Percentiles rank a stretch among this genome's conserved stretches.
Conservation (phyloP, 2,113 vertebrate species). For the Puffinus mauretanicus region DNA sequence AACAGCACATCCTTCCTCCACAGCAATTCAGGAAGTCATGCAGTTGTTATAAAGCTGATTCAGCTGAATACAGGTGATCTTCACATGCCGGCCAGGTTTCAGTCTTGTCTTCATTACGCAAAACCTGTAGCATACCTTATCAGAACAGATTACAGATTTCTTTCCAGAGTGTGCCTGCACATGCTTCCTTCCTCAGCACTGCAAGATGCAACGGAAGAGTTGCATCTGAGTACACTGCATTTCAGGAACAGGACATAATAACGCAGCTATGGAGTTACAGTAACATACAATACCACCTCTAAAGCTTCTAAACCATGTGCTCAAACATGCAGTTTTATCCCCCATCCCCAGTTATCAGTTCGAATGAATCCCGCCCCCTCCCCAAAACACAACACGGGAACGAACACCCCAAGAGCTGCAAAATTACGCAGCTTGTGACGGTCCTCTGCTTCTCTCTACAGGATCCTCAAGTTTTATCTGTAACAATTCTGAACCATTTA, state of each 20-base stretch:
- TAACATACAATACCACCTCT: accelerated
- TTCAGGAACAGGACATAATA: neutral
- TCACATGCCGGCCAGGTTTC: neutral
- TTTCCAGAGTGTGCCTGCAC: neutral
- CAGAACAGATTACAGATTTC: neutral
- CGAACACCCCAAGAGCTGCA: neutral
- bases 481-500: neutral
- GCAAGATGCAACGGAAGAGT: neutral
- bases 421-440: accelerated
- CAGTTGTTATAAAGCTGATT: neutral
- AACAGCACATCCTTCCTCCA: conserved; percentile 7
- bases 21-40: neutral
- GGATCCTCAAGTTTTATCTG: neutral
- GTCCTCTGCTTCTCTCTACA: neutral
- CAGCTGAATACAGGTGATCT: neutral
- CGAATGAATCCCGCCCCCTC: neutral
- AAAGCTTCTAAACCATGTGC: neutral
- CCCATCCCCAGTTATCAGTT: neutral
- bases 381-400: neutral
- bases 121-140: neutral
- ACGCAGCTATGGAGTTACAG: neutral
- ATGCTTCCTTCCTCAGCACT: neutral
- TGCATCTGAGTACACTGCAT: too few species aligned
- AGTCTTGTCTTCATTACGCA: accelerated
- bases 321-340: neutral